Evolutionary conservation across 1,140 invertebrate species (phyloP).

Genomic region (Aleiodes sp.): DNA sequence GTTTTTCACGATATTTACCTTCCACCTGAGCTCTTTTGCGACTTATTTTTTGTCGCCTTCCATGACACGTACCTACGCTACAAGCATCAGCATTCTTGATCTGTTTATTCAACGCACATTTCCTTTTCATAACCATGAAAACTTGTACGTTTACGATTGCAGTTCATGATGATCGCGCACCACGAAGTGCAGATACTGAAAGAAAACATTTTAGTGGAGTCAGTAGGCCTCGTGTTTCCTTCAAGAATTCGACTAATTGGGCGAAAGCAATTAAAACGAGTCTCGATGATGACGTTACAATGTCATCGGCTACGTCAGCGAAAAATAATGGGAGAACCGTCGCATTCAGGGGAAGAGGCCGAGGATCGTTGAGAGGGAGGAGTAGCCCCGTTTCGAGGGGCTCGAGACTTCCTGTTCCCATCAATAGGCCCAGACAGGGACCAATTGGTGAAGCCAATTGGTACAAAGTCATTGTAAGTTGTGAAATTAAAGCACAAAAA

Average conservation of each 20-base stretch:
- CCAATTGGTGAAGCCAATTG: constrained; percentile 58
- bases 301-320: constrained; percentile 38
- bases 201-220: background rate
- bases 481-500: too few relatives aligned
- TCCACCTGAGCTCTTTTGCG: background rate
- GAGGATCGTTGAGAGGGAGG: constrained; percentile 42
- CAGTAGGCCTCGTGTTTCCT: constrained; percentile 48
- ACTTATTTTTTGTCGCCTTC: background rate
- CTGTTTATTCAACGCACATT: background rate
- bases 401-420: constrained; percentile 15
- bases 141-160: background rate
- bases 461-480: constrained; percentile 71
- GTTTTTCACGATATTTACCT: background rate
- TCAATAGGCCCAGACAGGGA: constrained; percentile 16
- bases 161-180: constrained; percentile 52
- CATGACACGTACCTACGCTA: background rate
- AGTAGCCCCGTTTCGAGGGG: constrained; percentile 45
- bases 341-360: constrained; percentile 34
- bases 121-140: background rate
- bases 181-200: constrained; percentile 28
- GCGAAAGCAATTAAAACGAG: background rate
- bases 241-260: constrained; percentile 39
- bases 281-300: constrained; percentile 51
- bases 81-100: background rate
- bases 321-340: constrained; percentile 46